Base-by-base conservation (phyloP, 2,797 vertebrate genomes). In the Coccyzus lansbergi region DNA sequence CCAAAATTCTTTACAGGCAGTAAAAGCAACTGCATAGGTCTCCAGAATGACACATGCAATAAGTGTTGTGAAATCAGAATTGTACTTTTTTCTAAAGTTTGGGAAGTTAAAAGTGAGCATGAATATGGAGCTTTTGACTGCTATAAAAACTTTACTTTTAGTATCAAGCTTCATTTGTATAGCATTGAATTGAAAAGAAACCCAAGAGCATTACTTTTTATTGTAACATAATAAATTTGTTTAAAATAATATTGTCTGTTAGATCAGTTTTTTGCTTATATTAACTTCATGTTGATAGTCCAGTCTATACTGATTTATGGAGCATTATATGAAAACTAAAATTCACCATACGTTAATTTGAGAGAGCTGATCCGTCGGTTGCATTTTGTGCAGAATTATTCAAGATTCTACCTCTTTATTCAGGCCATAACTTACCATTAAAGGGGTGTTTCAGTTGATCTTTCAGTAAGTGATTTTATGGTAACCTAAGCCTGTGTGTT, bases 381-480 rank as follows among this genome's bases (percentile, higher is more conserved):
- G 38, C 15, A 24, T 55, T 91, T 92, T 38, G 31, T 88, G 31
- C 25, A 55, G 62, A 69, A 62, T 92, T 92, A 76, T 65, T 92
- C 3, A 14, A 78, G 49, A 29, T 72, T 10, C 33, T 72, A 9
- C n/a, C 7, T 76, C 71, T 89, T 59, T 89, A 31, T 85, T 82
- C 19, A 31, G 36, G 26, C 62, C 31, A 44, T 86, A 92, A 75
- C 15, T 86, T 79, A 56, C 4, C 17, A 38, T 62, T 76, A 76
- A 87, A 91, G 38, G 1, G 2, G 22, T 49, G 18, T 87, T 87
- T 11, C 22, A 52, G 11, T 38, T 68, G 55, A 55, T 64, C 78
- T 78, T 92, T 86, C 67, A 74, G 8, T 56, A 63, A 77, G 53
- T 67, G 62, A 40, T 87, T 93, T 95, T 93, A 83, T 60, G 22